Evolutionary conservation across 2,113 vertebrate genomes (phyloP).

Genomic region (Picathartes gymnocephalus): DNA sequence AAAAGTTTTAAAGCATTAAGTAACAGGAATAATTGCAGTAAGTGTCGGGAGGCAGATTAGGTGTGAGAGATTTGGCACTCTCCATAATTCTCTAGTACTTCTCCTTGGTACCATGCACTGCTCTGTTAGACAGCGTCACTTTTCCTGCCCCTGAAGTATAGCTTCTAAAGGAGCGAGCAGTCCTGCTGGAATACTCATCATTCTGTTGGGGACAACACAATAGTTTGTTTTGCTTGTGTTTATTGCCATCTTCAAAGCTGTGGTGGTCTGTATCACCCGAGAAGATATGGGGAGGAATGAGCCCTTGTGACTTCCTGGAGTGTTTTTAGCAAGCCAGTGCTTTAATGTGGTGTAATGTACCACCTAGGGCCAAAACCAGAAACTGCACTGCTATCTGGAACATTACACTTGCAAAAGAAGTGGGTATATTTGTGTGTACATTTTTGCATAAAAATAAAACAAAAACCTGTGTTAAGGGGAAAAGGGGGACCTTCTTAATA

Average conservation of each 20-base stretch:
- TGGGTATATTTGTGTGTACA: accelerated
- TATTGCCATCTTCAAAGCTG: neutral
- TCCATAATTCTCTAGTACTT: neutral
- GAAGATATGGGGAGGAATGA: neutral
- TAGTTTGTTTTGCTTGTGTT: neutral
- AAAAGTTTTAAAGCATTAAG: constrained; percentile 3
- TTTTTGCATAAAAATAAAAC: neutral
- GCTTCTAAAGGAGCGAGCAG: neutral
- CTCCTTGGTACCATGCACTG: accelerated
- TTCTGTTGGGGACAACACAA: neutral
- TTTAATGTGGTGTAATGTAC: neutral
- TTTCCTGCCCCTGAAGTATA: neutral
- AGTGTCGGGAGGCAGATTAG: neutral
- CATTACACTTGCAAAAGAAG: neutral
- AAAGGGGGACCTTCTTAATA: neutral
- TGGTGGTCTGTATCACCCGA: neutral
- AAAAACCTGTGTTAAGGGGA: neutral
- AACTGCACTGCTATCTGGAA: neutral
- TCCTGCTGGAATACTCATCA: neutral
- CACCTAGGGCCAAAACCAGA: constrained; percentile 52
- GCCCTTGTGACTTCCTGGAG: neutral
- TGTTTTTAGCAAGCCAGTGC: neutral
- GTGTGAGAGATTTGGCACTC: neutral
- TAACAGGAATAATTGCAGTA: neutral
- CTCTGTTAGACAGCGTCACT: neutral